Percentiles rank a stretch among this genome's conserved stretches.
Conservation (phyloP, 2,888 invertebrate genomes). For the Empis livida region DNA sequence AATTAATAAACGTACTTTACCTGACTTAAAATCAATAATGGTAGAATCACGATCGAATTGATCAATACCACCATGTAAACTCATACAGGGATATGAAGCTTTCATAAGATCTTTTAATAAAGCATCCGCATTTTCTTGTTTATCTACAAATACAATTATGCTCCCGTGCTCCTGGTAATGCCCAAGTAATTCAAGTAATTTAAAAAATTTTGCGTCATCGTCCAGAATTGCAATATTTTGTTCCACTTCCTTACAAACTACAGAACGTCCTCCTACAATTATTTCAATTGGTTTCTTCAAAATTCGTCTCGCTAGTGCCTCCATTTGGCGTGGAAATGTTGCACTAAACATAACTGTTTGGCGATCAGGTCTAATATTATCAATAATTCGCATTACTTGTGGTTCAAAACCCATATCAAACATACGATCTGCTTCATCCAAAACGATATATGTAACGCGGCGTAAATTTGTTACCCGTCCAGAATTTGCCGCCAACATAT, state of each 20-base stretch:
- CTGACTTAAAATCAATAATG: conserved; percentile 93
- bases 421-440: conserved; percentile 99
- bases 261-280: conserved; percentile 89
- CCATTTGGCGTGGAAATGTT: conserved; percentile 98
- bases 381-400: conserved; percentile 79
- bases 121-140: conserved; percentile 94
- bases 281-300: conserved; percentile 93
- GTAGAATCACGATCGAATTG: conserved; percentile 98
- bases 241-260: conserved; percentile 96
- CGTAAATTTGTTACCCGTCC: conserved; percentile 94
- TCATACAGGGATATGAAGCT: conserved; percentile 92
- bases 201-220: conserved; percentile 95
- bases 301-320: conserved; percentile 88
- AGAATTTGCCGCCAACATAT: conserved; percentile 97
- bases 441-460: conserved; percentile 92
- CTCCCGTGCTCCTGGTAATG: conserved; percentile 82
- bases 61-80: conserved; percentile 97
- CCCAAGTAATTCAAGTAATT: conserved; percentile 93
- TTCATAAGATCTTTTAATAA: conserved; percentile 89
- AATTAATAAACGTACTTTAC: conserved; percentile 81
- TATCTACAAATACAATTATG: conserved; percentile 94
- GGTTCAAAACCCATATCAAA: conserved; percentile 98
- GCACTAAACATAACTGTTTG: conserved; percentile 99
- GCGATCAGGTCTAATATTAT: conserved; percentile 90
- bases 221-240: conserved; percentile 88